Evolutionary conservation across 92 coral and sea anemone species (phyloP).

Genomic region (Epizoanthus stellaris): DNA sequence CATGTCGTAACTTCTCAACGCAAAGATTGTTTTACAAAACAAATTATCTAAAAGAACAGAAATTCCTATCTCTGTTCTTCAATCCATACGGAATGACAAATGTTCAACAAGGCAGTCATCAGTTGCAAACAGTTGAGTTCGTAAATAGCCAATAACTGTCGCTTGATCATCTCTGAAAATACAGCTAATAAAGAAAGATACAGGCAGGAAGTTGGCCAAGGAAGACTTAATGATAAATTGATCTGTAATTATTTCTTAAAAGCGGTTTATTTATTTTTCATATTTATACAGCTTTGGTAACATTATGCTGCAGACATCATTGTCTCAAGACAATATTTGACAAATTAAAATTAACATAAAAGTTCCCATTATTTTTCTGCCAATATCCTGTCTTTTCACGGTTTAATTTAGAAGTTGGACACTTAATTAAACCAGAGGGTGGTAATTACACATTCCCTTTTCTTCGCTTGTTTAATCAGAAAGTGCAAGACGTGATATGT

Average conservation of each 20-base stretch:
- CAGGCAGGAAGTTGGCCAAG: conserved; percentile 9
- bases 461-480: conserved; percentile 24
- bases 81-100: too few relatives aligned
- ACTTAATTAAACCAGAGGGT: conserved; percentile 33
- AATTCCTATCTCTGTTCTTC: too few relatives aligned
- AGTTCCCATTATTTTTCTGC: conserved; percentile 9
- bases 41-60: too few relatives aligned
- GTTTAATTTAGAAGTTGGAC: background rate
- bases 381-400: conserved; percentile 13
- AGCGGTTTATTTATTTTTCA: background rate
- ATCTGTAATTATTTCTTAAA: conserved; percentile 16
- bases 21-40: too few relatives aligned
- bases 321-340: background rate
- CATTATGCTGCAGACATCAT: conserved; percentile 2
- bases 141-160: background rate
- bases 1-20: too few relatives aligned
- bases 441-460: background rate
- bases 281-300: conserved; percentile 16
- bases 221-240: conserved; percentile 7
- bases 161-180: background rate
- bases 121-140: background rate
- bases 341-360: conserved; percentile 8
- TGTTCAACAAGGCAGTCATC: too few relatives aligned
- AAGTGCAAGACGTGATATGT: background rate
- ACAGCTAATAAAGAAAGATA: background rate